These are phyloP conservation scores for Cephus nigrinus DNA, from an alignment of 2,888 invertebrate genomes.

Conservation along the genomic window DNA sequence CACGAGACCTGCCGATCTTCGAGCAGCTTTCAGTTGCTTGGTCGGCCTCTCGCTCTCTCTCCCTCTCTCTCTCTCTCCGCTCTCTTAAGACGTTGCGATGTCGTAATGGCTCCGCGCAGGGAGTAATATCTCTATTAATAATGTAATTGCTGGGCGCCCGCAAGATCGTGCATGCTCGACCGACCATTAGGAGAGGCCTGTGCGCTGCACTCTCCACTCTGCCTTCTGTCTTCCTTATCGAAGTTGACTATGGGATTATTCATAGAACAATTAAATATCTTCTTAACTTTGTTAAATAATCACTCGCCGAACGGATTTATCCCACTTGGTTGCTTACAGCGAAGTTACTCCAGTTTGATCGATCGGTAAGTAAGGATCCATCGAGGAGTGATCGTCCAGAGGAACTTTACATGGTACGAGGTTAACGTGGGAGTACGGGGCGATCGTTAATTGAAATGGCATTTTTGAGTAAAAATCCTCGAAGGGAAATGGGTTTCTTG, in stretches of 20 bases:
- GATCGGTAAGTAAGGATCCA: too few species aligned
- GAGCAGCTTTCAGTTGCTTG: neutral
- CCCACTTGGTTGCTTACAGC: neutral
- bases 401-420: neutral
- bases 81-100: conserved; percentile 47
- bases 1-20: conserved; percentile 18
- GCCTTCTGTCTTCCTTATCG: neutral
- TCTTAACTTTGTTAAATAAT: conserved; percentile 11
- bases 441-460: conserved; percentile 19
- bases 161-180: conserved; percentile 46
- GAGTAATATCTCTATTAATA: conserved; percentile 63
- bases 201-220: conserved; percentile 12
- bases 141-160: conserved; percentile 57
- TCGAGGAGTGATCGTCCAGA: neutral
- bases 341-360: neutral
- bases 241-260: neutral
- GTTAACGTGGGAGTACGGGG: neutral
- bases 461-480: conserved; percentile 21
- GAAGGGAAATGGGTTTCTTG: conserved; percentile 23
- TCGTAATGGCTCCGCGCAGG: conserved; percentile 50
- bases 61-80: conserved; percentile 17
- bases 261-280: conserved; percentile 9
- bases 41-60: conserved; percentile 13
- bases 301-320: conserved; percentile 8
- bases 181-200: conserved; percentile 43